A percentile compares a stretch with the other conserved stretches of the same genome.
phyloP scores from a whole-genome alignment of 2,797 vertebrate species.

The Phalanger gymnotis region DNA sequence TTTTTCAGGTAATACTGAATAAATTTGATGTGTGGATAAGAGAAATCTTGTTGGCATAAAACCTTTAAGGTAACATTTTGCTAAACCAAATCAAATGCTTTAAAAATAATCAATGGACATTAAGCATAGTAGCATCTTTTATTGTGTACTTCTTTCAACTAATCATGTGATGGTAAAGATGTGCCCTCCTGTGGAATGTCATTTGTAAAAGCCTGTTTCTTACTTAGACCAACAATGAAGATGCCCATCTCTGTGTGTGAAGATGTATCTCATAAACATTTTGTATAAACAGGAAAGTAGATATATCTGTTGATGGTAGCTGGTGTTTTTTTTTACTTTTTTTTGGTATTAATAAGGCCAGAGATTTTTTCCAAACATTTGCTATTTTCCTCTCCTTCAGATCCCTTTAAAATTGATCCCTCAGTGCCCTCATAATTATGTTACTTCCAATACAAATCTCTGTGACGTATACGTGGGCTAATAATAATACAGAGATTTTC shows the following conservation, averaged over 20 bases:
- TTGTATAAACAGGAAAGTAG: neutral
- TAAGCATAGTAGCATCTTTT: neutral
- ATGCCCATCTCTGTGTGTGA: neutral
- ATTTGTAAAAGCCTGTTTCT: neutral
- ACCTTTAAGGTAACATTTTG: neutral
- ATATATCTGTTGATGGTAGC: neutral
- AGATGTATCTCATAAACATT: neutral
- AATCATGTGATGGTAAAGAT: neutral
- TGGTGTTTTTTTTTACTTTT: neutral
- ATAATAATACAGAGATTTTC: neutral
- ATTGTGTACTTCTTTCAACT: neutral
- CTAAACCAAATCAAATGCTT: neutral
- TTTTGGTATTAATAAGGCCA: neutral
- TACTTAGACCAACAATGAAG: neutral
- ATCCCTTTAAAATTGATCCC: neutral
- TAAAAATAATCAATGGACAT: neutral
- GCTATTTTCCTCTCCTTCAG: neutral
- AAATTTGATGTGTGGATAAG: neutral
- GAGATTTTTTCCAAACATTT: neutral
- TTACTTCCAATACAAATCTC: neutral
- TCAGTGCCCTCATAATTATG: neutral
- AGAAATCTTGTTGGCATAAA: neutral
- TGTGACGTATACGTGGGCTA: neutral
- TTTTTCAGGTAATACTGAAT: neutral
- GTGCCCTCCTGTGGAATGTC: neutral